Evolutionary conservation across 30 jellyfish, hydroid and myxozoan species (phyloP).

Genomic region (Hydractinia symbiolongicarpus): DNA sequence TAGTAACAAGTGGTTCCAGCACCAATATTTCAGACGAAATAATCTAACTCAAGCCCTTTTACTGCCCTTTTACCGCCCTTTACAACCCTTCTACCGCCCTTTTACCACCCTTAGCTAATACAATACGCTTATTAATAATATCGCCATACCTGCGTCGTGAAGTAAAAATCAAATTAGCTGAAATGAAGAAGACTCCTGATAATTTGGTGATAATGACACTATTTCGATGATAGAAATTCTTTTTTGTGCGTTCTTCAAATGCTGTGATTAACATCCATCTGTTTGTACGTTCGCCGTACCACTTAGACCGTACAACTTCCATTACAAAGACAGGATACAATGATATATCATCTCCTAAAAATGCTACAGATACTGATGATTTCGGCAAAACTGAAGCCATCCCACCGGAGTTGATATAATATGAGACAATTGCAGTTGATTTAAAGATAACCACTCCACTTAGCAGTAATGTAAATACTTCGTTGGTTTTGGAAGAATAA

Average conservation of each 20-base stretch:
- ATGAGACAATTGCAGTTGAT: slow-evolving; percentile 9
- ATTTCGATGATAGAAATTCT: slow-evolving; percentile 11
- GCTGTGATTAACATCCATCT: slow-evolving; percentile 14
- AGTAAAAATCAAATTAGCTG: not conserved
- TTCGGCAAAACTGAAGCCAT: slow-evolving; percentile 12
- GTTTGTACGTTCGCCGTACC: too few species aligned
- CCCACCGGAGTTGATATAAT: not conserved
- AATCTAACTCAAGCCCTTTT: too few species aligned
- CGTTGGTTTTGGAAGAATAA: not conserved
- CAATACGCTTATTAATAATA: too few species aligned
- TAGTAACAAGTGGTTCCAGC: too few species aligned
- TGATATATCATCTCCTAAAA: slow-evolving; percentile 5
- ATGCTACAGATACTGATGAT: slow-evolving; percentile 25
- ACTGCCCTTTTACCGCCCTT: too few species aligned
- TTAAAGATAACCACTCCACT: slow-evolving; percentile 17
- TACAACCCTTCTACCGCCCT: too few species aligned
- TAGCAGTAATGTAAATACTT: not conserved
- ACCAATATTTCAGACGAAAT: too few species aligned
- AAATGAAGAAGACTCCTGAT: slow-evolving; percentile 18
- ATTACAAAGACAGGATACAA: too few species aligned
- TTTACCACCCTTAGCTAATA: too few species aligned
- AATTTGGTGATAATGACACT: slow-evolving; percentile 19
- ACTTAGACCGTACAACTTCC: too few species aligned
- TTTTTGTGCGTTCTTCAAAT: not conserved
- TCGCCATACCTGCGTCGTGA: too few species aligned